phyloP scores from a whole-genome alignment of 2,113 vertebrate species.

The Leptobrachium leishanense region DNA sequence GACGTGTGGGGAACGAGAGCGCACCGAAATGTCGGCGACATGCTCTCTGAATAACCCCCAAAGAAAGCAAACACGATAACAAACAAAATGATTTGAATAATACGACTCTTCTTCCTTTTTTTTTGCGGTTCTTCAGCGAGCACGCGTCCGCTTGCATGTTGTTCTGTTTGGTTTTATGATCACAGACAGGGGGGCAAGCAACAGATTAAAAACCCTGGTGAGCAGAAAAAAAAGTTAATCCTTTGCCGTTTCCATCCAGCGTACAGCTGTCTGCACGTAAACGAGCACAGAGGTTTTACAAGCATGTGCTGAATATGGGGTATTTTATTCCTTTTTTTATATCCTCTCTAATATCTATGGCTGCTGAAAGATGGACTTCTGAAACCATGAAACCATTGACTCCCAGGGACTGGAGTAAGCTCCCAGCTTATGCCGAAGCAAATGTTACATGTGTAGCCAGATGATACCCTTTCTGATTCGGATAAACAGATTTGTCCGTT shows the following conservation, averaged over 20 bases:
- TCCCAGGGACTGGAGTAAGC: slow-evolving; percentile 52
- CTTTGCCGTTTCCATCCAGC: slow-evolving; percentile 64
- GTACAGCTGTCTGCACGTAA: slow-evolving; percentile 68
- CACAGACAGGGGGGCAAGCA: slow-evolving; percentile 54
- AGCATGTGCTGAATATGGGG: slow-evolving; percentile 57
- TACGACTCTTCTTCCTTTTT: slow-evolving; percentile 30
- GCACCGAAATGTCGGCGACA: too few species aligned
- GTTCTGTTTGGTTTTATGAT: not conserved
- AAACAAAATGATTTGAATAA: slow-evolving; percentile 2
- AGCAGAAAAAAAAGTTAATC: slow-evolving; percentile 69
- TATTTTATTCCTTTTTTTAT: not conserved
- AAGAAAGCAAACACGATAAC: too few species aligned
- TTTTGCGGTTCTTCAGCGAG: slow-evolving; percentile 50
- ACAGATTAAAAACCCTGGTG: slow-evolving; percentile 57
- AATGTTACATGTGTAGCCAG: slow-evolving; percentile 55
- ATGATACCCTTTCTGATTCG: slow-evolving; percentile 56
- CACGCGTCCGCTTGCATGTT: not conserved
- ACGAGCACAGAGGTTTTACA: slow-evolving; percentile 65
- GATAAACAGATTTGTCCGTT: slow-evolving; percentile 60
- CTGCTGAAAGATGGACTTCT: slow-evolving; percentile 59
- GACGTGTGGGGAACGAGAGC: too few species aligned
- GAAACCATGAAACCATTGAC: slow-evolving; percentile 45
- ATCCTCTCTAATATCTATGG: slow-evolving; percentile 47
- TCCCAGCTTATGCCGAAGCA: slow-evolving; percentile 54
- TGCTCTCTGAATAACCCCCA: too few species aligned